These are phyloP conservation scores for Hafferia zeledoni DNA, from an alignment of 2,797 vertebrate species.

Conservation along the genomic window DNA sequence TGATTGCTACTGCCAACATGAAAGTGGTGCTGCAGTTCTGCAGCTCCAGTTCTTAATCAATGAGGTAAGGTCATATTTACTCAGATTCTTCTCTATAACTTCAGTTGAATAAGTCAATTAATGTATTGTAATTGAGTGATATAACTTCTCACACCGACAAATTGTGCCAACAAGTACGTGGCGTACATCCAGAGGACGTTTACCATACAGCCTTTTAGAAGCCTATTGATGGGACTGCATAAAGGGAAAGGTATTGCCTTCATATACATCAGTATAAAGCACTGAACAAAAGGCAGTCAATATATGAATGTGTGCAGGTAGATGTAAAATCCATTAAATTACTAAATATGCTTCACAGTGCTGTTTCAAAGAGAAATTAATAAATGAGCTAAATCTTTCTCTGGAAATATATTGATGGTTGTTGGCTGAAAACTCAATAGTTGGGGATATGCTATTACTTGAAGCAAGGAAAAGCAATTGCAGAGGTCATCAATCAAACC, in stretches of 20 bases:
- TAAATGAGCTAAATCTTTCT: background rate
- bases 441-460: background rate
- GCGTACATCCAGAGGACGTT: background rate
- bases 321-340: background rate
- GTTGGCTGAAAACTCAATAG: background rate
- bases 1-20: slow-evolving; percentile 95
- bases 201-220: background rate
- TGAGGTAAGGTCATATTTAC: slow-evolving; percentile 84
- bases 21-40: slow-evolving; percentile 91
- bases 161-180: background rate
- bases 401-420: background rate
- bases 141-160: background rate
- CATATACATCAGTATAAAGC: background rate
- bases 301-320: background rate
- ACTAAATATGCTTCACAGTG: background rate
- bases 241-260: background rate
- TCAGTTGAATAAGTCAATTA: background rate
- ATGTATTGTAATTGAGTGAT: background rate
- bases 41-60: slow-evolving; percentile 98
- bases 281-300: background rate
- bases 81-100: background rate
- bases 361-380: slow-evolving; percentile 3
- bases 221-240: background rate
- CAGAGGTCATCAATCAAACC: background rate
- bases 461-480: background rate